Evolutionary conservation across 2,797 vertebrate genomes (phyloP), one percentile per base, ranked within the genome.

Genomic region (Halcyon badia): DNA sequence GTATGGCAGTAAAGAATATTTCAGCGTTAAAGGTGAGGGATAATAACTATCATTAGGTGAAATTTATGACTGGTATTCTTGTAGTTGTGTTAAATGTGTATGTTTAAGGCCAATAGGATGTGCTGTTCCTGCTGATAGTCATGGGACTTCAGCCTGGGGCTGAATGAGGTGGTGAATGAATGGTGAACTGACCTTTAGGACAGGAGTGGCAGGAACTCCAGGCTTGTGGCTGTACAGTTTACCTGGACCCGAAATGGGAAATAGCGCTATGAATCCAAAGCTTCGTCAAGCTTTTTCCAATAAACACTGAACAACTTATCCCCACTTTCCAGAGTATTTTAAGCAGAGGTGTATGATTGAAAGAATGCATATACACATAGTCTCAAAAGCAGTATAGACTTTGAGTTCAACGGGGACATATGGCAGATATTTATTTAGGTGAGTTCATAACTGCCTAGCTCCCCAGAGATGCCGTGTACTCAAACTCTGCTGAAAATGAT

Each of bases 11-110:
- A 92, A 48, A 44, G 64, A 83, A 60, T 90, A 72, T 84, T 94
- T 94, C 64, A 78, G 33, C 4, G 0, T 77, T 89, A 91, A 96
- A 91, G 79, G 89, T 93, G 90, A 96, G 83, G 33, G 24, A 71
- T 94, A 91, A 95, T 96, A 78, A 39, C 75, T 85, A 49, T 58
- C 35, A 82, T 89, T 90, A 89, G 31, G 44, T 92, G 76, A 85
- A 78, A 90, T 68, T 49, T 86, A 48, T 65, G 56, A 7, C 41
- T 76, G 48, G 31, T 42, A 11, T 82, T 94, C 80, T 79, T 83
- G 35, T 42, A 65, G n/a, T 79, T 84, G 12, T 76, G 70, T 69
- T 80, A 89, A 82, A 88, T 49, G 8, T 70, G 2, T 58, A 18
- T 5, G 8, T 92, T 79, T 91, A 84, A 91, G 79, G 64, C 37